Evolutionary conservation across 2,113 vertebrate species (phyloP).

Genomic region (Corapipo altera): DNA sequence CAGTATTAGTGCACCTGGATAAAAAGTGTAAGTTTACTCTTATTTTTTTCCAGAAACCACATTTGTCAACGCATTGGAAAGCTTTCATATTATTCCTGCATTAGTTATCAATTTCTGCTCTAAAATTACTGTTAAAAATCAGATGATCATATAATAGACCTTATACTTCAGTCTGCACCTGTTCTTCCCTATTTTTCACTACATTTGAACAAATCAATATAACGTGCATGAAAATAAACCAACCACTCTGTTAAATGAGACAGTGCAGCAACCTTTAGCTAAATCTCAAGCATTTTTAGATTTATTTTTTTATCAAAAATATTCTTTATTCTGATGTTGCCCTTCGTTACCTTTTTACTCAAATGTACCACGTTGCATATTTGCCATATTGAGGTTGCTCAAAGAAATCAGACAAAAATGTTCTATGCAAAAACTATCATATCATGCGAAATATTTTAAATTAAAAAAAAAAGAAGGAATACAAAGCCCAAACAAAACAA

Average conservation of each 20-base stretch:
- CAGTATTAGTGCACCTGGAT: background rate
- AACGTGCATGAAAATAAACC: slow-evolving; percentile 44
- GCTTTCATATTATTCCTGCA: background rate
- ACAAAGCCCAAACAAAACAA: background rate
- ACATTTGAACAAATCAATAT: slow-evolving; percentile 19
- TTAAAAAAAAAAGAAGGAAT: background rate
- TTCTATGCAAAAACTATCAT: background rate
- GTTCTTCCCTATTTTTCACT: background rate
- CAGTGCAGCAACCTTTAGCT: background rate
- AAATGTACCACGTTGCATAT: background rate
- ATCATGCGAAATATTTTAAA: background rate
- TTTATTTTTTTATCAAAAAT: slow-evolving; percentile 4
- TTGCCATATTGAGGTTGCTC: background rate
- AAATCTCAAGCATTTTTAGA: background rate
- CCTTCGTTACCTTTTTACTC: background rate
- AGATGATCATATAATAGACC: background rate
- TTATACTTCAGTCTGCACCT: background rate
- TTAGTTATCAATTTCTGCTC: background rate
- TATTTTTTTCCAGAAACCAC: background rate
- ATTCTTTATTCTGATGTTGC: background rate
- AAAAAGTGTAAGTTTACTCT: background rate
- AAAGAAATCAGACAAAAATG: background rate
- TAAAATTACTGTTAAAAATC: background rate
- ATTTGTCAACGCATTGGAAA: background rate
- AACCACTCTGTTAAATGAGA: slow-evolving; percentile 4